Evolutionary conservation across 2,113 vertebrate genomes (phyloP), one percentile per base, ranked within the genome.

Genomic region (Neolamprologus ventralis): DNA sequence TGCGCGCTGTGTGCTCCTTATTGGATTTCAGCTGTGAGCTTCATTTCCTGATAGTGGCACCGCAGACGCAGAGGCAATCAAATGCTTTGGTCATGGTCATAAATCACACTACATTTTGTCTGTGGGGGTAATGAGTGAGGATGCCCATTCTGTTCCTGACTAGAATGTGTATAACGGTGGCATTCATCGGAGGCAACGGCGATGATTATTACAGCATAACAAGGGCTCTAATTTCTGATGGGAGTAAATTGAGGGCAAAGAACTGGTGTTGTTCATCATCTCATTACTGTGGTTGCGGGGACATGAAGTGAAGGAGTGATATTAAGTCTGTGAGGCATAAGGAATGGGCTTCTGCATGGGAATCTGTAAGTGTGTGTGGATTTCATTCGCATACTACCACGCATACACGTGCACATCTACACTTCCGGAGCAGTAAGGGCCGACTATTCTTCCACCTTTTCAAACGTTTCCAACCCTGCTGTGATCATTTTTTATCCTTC

Each of bases 11-110:
- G 86, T 75, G 91, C 86, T 90, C 91, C 92, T 96, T 96, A 96
- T 96, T 97, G 94, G 88, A 96, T 96, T 96, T 94, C 91, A 91
- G 90, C 93, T 85, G 88, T 85, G 88, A 92, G 95, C 90, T 96
- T 96, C 95, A 96, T 97, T 95, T 95, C 95, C 95, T 94, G 94
- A 95, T 89, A 91, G 94, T 88, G 88, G 91, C 94, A 91, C 92
- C 63, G 85, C 93, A 90, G 93, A 95, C 92, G 79, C 95, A 93
- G 90, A 94, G 90, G 95, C 96, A 97, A 97, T 96, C 95, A 96
- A 95, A 96, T 35, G 89, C 53, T 90, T 91, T 9, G 37, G 93
- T 93, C 91, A 88, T 84, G 88, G 91, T 86, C 94, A 95, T 96
- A 96, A 96, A 96, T 97, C 96, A 96, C 87, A 79, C 54, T 42